phyloP scores from a whole-genome alignment of 2,797 vertebrate species.

The Pseudopleuronectes americanus region DNA sequence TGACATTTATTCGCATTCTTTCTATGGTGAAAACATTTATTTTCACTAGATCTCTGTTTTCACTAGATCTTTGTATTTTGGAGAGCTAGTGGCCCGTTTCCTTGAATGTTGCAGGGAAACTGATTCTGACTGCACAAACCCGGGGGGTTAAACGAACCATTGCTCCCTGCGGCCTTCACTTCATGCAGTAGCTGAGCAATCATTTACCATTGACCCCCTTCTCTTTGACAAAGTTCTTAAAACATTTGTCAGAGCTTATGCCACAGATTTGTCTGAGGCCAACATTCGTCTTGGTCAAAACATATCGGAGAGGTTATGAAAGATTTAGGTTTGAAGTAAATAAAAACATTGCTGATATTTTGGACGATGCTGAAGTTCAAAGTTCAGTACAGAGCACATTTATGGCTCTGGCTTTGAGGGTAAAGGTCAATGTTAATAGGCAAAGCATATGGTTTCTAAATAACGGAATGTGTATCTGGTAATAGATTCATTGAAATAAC shows the following conservation, averaged over 20 bases:
- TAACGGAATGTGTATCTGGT: background rate
- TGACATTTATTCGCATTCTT: constrained; percentile 16
- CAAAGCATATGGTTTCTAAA: background rate
- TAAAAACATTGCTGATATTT: background rate
- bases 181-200: constrained; percentile 55
- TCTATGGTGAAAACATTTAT: background rate
- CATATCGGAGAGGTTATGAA: background rate
- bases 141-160: constrained; percentile 67
- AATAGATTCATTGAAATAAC: background rate
- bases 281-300: background rate
- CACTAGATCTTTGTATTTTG: constrained; percentile 1
- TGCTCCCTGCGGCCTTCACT: constrained; percentile 61
- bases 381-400: background rate
- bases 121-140: constrained; percentile 70
- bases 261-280: constrained; percentile 31
- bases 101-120: constrained; percentile 66
- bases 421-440: background rate
- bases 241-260: constrained; percentile 46
- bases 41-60: background rate
- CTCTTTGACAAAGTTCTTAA: constrained; percentile 55
- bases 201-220: constrained; percentile 70
- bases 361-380: background rate
- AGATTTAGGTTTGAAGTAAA: too few relatives aligned
- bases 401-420: background rate
- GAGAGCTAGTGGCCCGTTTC: constrained; percentile 30